Base-by-base conservation (phyloP, 2,888 invertebrate genomes). In the Aporophyla nigra region DNA sequence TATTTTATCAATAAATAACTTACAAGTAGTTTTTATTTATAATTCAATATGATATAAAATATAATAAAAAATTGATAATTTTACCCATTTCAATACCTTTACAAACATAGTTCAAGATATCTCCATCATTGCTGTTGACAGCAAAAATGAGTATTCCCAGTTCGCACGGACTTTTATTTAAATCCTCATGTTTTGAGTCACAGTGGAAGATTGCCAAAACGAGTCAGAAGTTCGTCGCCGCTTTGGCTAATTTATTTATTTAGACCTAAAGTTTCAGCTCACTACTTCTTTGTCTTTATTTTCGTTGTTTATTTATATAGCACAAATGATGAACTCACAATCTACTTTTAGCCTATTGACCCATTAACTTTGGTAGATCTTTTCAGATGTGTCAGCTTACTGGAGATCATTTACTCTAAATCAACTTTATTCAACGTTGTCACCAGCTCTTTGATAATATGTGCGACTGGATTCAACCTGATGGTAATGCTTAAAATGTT, bases 401-500 rank as follows among this genome's bases (percentile, higher is more conserved):
- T 95, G 49, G 93, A 94, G 65, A 77, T 68, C 5, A 89, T 92
- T 56, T 93, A 90, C 79, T 90, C 92, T 0, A 92, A 91, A 79
- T 92, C 93, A 0, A 91, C 91, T 66, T 88, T 95, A 12, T 90
- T 90, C 19, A 94, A 94, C 68, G 91, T 93, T 0, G 69, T 91
- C 21, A 89, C 90, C 0, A 93, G 95, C 71, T 93, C 94, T 2
- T 76, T 94, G 40, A 88, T 93, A 3, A 92, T 95, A 72, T 95
- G 95, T 71, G 88, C 92, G 9, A 87, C 92, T 10, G 94, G 93
- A 10, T 94, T 95, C 65, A 95, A 95, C 82, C 80, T 93, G 0
- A 88, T 89, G 91, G 94, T 94, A 76, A 67, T 61, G 1, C 9
- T 33, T 16, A 1, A 49, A 59, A 56, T 54, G 21, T 58, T 76